phyloP scores from a whole-genome alignment of 1,140 invertebrate genomes.

The Lycorma delicatula region DNA sequence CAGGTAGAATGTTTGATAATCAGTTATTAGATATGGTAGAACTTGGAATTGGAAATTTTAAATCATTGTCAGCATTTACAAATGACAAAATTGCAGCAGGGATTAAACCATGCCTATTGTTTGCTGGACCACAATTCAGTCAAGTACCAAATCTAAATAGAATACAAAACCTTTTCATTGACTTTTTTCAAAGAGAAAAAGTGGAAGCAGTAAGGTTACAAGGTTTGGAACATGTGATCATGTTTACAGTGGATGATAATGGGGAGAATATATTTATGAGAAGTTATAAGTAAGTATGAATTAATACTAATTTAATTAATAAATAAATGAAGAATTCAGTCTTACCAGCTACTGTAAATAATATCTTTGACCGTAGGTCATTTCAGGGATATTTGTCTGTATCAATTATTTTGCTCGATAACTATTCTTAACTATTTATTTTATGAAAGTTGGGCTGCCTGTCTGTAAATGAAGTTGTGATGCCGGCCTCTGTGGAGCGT shows the following conservation, averaged over 20 bases:
- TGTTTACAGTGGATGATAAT: conserved; percentile 68
- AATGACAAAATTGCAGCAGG: conserved; percentile 69
- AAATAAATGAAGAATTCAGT: too few species aligned
- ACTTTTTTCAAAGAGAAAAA: conserved; percentile 84
- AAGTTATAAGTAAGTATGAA: conserved; percentile 64
- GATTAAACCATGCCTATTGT: conserved; percentile 85
- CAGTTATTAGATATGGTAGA: conserved; percentile 94
- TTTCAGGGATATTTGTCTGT: too few species aligned
- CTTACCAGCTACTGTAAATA: too few species aligned
- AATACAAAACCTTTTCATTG: conserved; percentile 81
- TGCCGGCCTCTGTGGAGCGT: too few species aligned
- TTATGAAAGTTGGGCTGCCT: too few species aligned
- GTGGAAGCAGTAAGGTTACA: conserved; percentile 73
- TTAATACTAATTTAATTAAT: too few species aligned
- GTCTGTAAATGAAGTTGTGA: too few species aligned
- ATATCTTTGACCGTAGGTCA: too few species aligned
- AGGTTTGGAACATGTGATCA: conserved; percentile 87
- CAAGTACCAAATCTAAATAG: conserved; percentile 66
- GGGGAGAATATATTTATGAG: conserved; percentile 67
- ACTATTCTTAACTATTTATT: too few species aligned
- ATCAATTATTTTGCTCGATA: too few species aligned
- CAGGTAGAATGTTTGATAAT: conserved; percentile 77
- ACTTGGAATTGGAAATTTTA: conserved; percentile 79
- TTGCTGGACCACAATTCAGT: conserved; percentile 90
- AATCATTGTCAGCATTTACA: conserved; percentile 68